A percentile compares a stretch with the other conserved stretches of the same genome.
These are phyloP conservation scores for Phenganax subtilis DNA, from an alignment of 92 coral and sea anemone genomes.

Conservation along the genomic window DNA sequence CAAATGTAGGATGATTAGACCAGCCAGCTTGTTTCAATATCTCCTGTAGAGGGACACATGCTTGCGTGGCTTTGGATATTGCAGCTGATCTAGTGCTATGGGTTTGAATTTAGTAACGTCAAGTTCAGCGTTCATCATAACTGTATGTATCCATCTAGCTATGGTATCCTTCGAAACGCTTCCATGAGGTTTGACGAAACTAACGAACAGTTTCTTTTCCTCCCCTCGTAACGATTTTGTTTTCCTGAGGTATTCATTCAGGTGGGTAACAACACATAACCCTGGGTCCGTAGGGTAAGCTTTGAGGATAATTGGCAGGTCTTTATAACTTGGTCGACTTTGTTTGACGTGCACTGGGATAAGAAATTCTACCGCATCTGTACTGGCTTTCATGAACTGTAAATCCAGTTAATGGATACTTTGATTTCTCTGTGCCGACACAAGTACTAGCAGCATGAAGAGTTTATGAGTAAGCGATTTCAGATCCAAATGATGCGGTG, in stretches of 20 bases:
- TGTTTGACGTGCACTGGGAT: slow-evolving; percentile 49
- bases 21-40: no score
- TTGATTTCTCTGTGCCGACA: slow-evolving; percentile 40
- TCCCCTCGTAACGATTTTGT: not conserved
- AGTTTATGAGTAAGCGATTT: slow-evolving; percentile 41
- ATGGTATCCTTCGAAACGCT: not conserved
- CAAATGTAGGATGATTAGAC: no score
- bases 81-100: no score
- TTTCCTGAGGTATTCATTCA: not conserved
- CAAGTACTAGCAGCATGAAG: slow-evolving; percentile 28
- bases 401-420: slow-evolving; percentile 43
- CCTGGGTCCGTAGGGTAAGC: not conserved
- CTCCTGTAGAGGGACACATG: no score
- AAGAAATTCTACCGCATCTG: not conserved
- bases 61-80: no score
- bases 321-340: slow-evolving; percentile 19
- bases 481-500: slow-evolving; percentile 19
- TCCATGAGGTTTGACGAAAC: not conserved
- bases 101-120: no score
- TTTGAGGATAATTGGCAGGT: not conserved
- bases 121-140: no score
- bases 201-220: not conserved
- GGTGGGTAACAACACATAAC: no score
- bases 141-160: not conserved
- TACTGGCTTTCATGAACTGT: slow-evolving; percentile 37